A percentile compares a stretch with the other conserved stretches of the same genome.
Evolutionary conservation across 2,113 vertebrate genomes (phyloP).

Genomic region (Channa argus): DNA sequence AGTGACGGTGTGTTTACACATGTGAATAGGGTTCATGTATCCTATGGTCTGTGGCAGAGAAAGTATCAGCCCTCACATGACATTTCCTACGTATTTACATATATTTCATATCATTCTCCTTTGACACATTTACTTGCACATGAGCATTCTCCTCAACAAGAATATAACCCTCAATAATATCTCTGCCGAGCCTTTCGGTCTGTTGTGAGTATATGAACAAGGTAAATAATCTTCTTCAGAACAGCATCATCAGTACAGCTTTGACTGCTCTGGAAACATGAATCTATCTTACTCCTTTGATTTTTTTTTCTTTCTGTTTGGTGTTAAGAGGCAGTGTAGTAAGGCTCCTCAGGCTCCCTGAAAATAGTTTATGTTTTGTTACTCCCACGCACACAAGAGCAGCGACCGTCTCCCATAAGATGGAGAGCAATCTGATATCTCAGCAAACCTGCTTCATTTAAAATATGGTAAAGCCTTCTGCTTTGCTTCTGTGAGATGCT

Average conservation of each 20-base stretch:
- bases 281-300: slow-evolving; percentile 60
- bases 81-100: not conserved
- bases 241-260: slow-evolving; percentile 46
- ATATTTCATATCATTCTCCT: slow-evolving; percentile 1
- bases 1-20: not conserved
- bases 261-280: slow-evolving; percentile 49
- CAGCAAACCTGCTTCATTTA: slow-evolving; percentile 74
- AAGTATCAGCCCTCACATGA: not conserved
- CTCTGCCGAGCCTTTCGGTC: slow-evolving; percentile 30
- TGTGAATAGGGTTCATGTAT: not conserved
- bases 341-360: slow-evolving; percentile 59
- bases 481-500: slow-evolving; percentile 74
- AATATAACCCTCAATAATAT: slow-evolving; percentile 28
- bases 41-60: not conserved
- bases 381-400: slow-evolving; percentile 69
- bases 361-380: slow-evolving; percentile 78
- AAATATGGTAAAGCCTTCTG: slow-evolving; percentile 77
- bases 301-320: slow-evolving; percentile 38
- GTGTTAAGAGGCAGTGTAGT: slow-evolving; percentile 64
- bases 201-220: slow-evolving; percentile 52
- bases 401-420: slow-evolving; percentile 69
- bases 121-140: slow-evolving; percentile 30
- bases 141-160: slow-evolving; percentile 23
- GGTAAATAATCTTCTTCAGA: slow-evolving; percentile 58
- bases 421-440: slow-evolving; percentile 77